Base-by-base conservation (phyloP, 2,797 vertebrate genomes). In the Acomys russatus region DNA sequence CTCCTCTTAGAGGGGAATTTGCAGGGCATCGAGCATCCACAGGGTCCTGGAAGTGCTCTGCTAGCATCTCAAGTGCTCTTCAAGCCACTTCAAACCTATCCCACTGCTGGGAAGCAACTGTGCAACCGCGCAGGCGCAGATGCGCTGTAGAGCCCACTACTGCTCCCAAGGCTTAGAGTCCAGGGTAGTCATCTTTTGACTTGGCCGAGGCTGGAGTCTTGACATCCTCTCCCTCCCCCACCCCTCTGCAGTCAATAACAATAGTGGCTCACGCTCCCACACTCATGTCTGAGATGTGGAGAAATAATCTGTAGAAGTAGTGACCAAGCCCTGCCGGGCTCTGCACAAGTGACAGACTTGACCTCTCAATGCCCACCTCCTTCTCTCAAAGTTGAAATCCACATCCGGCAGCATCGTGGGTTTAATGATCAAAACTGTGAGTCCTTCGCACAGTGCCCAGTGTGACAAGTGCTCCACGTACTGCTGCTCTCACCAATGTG, bases 401-500 rank as follows among this genome's bases (percentile, higher is more conserved):
- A 0, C 1, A 56, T 54, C n/a, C 35, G 30, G 30, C 2, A 0
- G 56, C 1, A 4, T 22, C 66, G 12, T 14, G 15, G 28, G 35
- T 92, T 73, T 73, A 73, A 14, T 1, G 12, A 14, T 3, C 3
- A 14, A n/a, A 63, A 1, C 25, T 17, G 7, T 15, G 51, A 76
- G 44, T 3, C 20, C 66, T 25, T 20, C 30, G 22, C 38, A 9
- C 35, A 11, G 59, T 0, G 14, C 17, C 54, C 11, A 0, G 11
- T 6, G 14, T 74, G 12, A 6, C 0, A 6, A 2, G 30, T 0
- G 22, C 44, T 30, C 80, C 51, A 3, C 9, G 12, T 18, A 10
- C 35, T 0, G 0, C 5, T 35, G 64, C 44, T 56, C 18, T 3
- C 0, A 1, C 3, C 1, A 61, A 2, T 2, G 4, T 44, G 10